Evolutionary conservation across 1,140 invertebrate species (phyloP).

Genomic region (Harpegnathos saltator): DNA sequence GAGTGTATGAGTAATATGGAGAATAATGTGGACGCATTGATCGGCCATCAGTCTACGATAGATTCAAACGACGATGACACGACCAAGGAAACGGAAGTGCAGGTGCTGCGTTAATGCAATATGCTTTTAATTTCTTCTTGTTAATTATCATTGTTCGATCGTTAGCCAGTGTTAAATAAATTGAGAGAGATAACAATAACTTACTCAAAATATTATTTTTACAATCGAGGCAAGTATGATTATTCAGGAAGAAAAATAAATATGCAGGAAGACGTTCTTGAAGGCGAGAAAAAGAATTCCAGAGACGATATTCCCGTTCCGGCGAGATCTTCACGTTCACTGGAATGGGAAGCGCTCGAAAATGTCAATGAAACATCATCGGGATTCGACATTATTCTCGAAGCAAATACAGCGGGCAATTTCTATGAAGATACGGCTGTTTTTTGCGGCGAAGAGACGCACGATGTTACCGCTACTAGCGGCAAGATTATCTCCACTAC

Average conservation of each 20-base stretch:
- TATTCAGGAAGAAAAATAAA: not conserved
- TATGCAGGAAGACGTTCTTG: slow-evolving; percentile 10
- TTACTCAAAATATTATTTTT: too few relatives aligned
- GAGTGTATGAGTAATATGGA: slow-evolving; percentile 26
- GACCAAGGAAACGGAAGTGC: slow-evolving; percentile 5
- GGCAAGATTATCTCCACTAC: not conserved
- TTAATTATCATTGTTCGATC: too few relatives aligned
- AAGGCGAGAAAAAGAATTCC: not conserved
- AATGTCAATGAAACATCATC: not conserved
- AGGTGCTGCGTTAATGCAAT: not conserved
- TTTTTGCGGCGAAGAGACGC: not conserved
- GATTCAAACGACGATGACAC: slow-evolving; percentile 14
- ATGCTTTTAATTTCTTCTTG: too few relatives aligned
- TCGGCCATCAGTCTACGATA: slow-evolving; percentile 35
- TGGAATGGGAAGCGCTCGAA: slow-evolving; percentile 18
- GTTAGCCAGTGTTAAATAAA: not conserved
- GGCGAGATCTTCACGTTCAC: slow-evolving; percentile 13
- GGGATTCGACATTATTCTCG: slow-evolving; percentile 22
- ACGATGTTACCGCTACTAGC: not conserved
- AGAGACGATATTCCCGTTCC: not conserved
- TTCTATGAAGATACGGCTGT: not conserved
- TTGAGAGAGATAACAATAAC: too few relatives aligned
- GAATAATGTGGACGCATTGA: slow-evolving; percentile 12
- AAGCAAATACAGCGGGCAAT: not conserved
- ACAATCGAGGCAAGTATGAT: not conserved